Evolutionary conservation across 2,113 vertebrate species (phyloP).

Genomic region (Nothobranchius furzeri): DNA sequence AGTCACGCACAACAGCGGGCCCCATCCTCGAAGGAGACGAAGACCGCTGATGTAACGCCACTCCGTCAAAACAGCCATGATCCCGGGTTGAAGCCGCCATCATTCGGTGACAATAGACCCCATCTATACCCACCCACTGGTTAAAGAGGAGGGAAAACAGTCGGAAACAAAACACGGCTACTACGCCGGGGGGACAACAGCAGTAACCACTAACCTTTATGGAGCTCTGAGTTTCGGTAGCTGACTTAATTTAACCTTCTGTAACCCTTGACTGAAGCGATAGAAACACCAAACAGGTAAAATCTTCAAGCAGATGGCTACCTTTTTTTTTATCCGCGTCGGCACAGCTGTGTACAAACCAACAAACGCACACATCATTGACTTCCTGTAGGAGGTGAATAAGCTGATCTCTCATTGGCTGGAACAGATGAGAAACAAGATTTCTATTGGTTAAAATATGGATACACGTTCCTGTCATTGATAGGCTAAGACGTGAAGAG

Average conservation of each 20-base stretch:
- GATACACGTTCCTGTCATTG: constrained; percentile 49
- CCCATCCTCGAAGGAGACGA: constrained; percentile 83
- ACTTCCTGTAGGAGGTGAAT: constrained; percentile 44
- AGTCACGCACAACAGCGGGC: constrained; percentile 77
- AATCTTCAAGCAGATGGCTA: not conserved
- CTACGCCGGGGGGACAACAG: not conserved
- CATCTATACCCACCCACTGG: constrained; percentile 41
- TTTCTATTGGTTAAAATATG: constrained; percentile 52
- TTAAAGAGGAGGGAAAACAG: constrained; percentile 9
- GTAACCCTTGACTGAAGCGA: not conserved
- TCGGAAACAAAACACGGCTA: not conserved
- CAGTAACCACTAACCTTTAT: not conserved
- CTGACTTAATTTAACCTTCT: not conserved
- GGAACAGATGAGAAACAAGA: not conserved
- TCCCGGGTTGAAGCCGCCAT: constrained; percentile 44
- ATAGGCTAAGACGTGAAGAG: constrained; percentile 45
- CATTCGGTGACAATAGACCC: constrained; percentile 11
- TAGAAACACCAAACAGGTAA: not conserved
- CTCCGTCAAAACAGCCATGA: constrained; percentile 79
- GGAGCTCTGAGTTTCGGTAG: not conserved
- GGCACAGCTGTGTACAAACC: constrained; percentile 4
- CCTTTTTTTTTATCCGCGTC: not conserved
- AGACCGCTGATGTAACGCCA: constrained; percentile 80
- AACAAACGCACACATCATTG: constrained; percentile 23
- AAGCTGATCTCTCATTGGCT: constrained; percentile 56